phyloP scores from a whole-genome alignment of 2,797 vertebrate genomes.

The Nyctalus aviator region DNA sequence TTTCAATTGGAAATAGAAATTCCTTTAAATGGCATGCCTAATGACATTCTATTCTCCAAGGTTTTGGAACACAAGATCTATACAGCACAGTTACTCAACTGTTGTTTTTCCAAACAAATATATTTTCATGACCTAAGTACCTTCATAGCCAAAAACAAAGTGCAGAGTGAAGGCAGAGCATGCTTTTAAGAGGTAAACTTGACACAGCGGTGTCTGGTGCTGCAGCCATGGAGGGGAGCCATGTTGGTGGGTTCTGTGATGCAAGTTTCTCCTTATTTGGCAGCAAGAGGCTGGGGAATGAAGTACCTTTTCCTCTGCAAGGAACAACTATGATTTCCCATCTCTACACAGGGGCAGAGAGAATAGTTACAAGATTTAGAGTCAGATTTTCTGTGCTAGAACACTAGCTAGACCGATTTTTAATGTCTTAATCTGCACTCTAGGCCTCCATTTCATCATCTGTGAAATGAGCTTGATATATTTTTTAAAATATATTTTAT shows the following conservation, averaged over 20 bases:
- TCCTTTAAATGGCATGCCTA: slow-evolving; percentile 15
- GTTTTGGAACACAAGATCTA: slow-evolving; percentile 23
- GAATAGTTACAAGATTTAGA: background rate
- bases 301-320: background rate
- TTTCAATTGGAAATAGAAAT: slow-evolving; percentile 45
- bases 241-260: background rate
- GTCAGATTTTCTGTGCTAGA: background rate
- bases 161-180: background rate
- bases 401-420: background rate
- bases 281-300: background rate
- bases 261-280: background rate
- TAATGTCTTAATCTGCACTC: background rate
- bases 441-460: background rate
- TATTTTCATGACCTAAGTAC: background rate
- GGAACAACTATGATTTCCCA: background rate
- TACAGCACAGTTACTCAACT: background rate
- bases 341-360: background rate
- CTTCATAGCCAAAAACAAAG: background rate
- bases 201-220: background rate
- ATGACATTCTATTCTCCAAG: background rate
- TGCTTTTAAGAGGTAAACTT: background rate
- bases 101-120: background rate
- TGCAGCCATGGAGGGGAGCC: background rate
- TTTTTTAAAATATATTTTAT: too few species aligned
- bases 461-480: background rate